A percentile compares a stretch with the other conserved stretches of the same genome.
Evolutionary conservation across 2,797 vertebrate genomes (phyloP).

Genomic region (Chrysocyon brachyurus): DNA sequence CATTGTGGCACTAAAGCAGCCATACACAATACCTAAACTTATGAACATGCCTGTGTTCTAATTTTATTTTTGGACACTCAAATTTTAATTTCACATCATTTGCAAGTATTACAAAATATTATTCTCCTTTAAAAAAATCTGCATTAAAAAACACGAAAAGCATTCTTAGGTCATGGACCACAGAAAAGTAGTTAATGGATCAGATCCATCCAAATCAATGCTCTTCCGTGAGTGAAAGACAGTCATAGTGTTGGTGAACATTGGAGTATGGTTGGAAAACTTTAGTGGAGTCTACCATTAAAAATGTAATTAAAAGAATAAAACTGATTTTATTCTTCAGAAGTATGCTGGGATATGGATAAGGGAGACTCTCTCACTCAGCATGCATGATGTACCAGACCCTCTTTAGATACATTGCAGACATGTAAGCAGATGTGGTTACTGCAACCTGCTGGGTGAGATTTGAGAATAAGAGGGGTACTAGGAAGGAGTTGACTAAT

Average conservation of each 20-base stretch:
- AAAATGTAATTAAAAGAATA: background rate
- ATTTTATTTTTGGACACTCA: background rate
- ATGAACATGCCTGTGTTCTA: background rate
- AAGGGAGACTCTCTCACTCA: background rate
- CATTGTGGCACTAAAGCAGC: background rate
- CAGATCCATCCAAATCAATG: background rate
- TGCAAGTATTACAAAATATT: background rate
- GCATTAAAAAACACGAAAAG: background rate
- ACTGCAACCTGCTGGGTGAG: fast-evolving
- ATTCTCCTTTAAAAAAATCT: background rate
- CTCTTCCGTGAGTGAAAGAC: background rate
- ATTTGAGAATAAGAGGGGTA: background rate
- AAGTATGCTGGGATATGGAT: background rate
- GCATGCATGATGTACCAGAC: fast-evolving
- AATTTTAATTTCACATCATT: background rate
- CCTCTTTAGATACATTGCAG: background rate
- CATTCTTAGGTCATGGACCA: background rate
- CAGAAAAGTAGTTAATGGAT: background rate
- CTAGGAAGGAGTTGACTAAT: background rate
- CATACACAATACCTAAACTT: background rate
- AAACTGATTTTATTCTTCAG: background rate
- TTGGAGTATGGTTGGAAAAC: background rate
- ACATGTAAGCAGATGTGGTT: background rate
- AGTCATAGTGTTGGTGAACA: background rate
- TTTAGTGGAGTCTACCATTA: background rate